phyloP scores from a whole-genome alignment of 1,140 invertebrate genomes.

The Eurosta solidaginis region DNA sequence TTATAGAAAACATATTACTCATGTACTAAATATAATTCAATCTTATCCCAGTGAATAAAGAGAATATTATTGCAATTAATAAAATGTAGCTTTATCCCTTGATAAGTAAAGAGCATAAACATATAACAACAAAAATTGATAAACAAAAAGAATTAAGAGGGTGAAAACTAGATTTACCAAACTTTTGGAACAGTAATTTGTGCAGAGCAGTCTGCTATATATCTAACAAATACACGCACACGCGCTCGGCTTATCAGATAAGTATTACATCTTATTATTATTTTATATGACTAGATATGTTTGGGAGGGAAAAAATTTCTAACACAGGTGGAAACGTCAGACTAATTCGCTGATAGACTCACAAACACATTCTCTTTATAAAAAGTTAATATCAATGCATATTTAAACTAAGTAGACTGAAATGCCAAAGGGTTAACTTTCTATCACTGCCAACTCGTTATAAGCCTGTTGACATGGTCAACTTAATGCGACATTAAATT shows the following conservation, averaged over 20 bases:
- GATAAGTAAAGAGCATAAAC: not conserved
- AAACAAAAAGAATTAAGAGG: too few species aligned
- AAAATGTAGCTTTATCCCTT: not conserved
- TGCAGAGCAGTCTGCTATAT: too few species aligned
- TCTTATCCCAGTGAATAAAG: not conserved
- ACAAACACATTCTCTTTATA: not conserved
- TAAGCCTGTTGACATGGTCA: not conserved
- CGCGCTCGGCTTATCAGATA: too few species aligned
- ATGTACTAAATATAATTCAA: not conserved
- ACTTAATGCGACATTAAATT: not conserved
- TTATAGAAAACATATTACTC: too few species aligned
- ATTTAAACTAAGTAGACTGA: not conserved
- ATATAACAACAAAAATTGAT: too few species aligned
- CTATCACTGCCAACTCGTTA: not conserved
- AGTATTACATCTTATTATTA: too few species aligned
- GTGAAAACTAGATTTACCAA: too few species aligned
- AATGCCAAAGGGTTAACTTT: not conserved
- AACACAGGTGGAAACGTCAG: too few species aligned
- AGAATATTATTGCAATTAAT: constrained; percentile 2
- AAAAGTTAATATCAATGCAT: not conserved
- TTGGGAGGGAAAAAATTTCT: too few species aligned
- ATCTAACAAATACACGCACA: too few species aligned
- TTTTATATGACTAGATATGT: too few species aligned
- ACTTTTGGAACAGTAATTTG: too few species aligned
- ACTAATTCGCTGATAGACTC: not conserved